A percentile compares a stretch with the other conserved stretches of the same genome.
Evolutionary conservation across 2,888 invertebrate genomes (phyloP).

Genomic region (Biston stratarius): DNA sequence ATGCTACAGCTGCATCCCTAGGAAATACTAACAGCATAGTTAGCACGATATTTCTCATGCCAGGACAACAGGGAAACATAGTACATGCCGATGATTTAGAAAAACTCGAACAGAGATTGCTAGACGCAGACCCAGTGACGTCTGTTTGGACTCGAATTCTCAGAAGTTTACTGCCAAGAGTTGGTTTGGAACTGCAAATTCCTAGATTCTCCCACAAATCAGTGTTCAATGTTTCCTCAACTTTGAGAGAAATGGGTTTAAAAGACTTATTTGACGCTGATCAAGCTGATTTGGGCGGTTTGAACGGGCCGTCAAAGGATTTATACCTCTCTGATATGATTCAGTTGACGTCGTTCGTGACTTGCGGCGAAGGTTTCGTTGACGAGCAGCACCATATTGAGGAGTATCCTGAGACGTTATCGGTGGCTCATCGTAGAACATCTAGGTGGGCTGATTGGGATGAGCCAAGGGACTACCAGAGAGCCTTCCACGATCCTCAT

Average conservation of each 20-base stretch:
- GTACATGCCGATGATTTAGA: conserved; percentile 93
- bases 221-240: conserved; percentile 92
- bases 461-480: conserved; percentile 88
- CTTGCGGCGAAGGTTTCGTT: conserved; percentile 91
- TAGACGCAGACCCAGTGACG: conserved; percentile 88
- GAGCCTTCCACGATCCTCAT: conserved; percentile 89
- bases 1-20: conserved; percentile 93
- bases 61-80: conserved; percentile 93
- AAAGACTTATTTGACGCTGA: conserved; percentile 91
- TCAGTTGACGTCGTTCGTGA: conserved; percentile 93
- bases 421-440: conserved; percentile 66
- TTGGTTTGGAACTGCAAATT: conserved; percentile 93
- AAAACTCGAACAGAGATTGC: conserved; percentile 89
- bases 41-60: conserved; percentile 93
- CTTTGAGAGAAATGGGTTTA: conserved; percentile 93
- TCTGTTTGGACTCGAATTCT: conserved; percentile 91
- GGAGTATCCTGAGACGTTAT: conserved; percentile 91
- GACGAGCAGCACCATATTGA: conserved; percentile 93
- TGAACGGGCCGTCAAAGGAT: conserved; percentile 93
- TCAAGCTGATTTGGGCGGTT: conserved; percentile 93
- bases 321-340: conserved; percentile 94
- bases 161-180: conserved; percentile 90
- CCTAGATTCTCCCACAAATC: conserved; percentile 94
- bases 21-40: conserved; percentile 90
- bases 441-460: conserved; percentile 84